A percentile compares a stretch with the other conserved stretches of the same genome.
phyloP scores from a whole-genome alignment of 1,140 invertebrate genomes.

The Meloidogyne chitwoodi region DNA sequence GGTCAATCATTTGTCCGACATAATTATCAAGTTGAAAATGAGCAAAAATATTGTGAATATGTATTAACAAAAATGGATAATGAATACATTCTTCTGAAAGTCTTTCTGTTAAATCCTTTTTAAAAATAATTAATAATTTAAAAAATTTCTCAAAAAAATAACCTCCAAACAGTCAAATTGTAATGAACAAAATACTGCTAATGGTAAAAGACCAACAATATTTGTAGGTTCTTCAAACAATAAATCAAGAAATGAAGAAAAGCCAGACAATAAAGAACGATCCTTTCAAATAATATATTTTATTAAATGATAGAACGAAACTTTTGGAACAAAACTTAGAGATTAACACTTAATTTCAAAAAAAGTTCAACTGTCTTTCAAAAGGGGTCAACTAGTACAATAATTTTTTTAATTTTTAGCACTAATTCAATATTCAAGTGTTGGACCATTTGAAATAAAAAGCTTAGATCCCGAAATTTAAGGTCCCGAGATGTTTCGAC shows the following conservation, averaged over 20 bases:
- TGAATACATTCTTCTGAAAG: neutral
- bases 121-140: neutral
- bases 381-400: too few species aligned
- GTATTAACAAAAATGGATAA: neutral
- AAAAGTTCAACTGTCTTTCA: too few species aligned
- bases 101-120: slow-evolving; percentile 12
- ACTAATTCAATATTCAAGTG: too few species aligned
- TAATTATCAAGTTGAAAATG: neutral
- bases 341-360: too few species aligned
- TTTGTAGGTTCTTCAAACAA: slow-evolving; percentile 15
- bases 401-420: too few species aligned
- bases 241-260: neutral
- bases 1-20: slow-evolving; percentile 2
- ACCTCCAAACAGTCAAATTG: slow-evolving; percentile 11
- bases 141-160: neutral
- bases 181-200: slow-evolving; percentile 7
- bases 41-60: neutral
- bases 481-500: too few species aligned
- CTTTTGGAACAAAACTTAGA: too few species aligned
- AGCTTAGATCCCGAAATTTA: too few species aligned
- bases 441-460: too few species aligned
- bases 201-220: slow-evolving; percentile 2
- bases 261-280: neutral
- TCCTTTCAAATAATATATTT: neutral
- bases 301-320: too few species aligned